phyloP scores from a whole-genome alignment of 2,113 vertebrate species.

The Chaenocephalus aceratus region DNA sequence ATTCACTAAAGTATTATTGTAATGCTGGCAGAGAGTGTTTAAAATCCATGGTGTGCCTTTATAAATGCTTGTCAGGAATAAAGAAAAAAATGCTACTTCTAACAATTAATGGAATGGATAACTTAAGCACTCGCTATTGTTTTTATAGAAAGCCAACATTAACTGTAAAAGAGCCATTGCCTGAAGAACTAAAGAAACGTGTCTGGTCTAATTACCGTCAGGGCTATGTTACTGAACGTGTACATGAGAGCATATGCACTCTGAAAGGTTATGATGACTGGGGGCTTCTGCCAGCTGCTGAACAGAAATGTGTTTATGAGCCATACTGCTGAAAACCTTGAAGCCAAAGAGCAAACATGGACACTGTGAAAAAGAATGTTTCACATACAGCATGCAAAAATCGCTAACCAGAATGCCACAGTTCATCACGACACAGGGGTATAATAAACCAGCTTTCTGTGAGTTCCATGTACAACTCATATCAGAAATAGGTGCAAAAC shows the following conservation, averaged over 20 bases:
- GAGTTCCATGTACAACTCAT: not conserved
- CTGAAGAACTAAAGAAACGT: too few relatives aligned
- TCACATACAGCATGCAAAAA: not conserved
- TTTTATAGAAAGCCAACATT: too few relatives aligned
- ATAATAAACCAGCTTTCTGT: not conserved
- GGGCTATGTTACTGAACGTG: not conserved
- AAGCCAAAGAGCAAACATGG: not conserved
- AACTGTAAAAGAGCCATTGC: too few relatives aligned
- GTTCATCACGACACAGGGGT: not conserved
- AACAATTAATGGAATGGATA: not conserved
- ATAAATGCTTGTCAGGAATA: not conserved
- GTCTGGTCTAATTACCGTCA: not conserved
- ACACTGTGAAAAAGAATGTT: not conserved
- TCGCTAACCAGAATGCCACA: too few relatives aligned
- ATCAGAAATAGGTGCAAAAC: not conserved
- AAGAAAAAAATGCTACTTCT: not conserved
- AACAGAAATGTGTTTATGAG: conserved; percentile 6
- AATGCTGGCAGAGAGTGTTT: not conserved
- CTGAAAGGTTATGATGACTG: conserved; percentile 2
- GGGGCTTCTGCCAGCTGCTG: conserved; percentile 11
- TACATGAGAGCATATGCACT: not conserved
- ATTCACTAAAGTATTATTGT: not conserved
- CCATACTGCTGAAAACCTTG: not conserved
- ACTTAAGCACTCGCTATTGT: not conserved
- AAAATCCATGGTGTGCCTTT: not conserved